Percentiles rank a stretch among this genome's conserved stretches.
These are phyloP conservation scores for Wasmannia auropunctata DNA, from an alignment of 1,140 invertebrate genomes.

Conservation along the genomic window DNA sequence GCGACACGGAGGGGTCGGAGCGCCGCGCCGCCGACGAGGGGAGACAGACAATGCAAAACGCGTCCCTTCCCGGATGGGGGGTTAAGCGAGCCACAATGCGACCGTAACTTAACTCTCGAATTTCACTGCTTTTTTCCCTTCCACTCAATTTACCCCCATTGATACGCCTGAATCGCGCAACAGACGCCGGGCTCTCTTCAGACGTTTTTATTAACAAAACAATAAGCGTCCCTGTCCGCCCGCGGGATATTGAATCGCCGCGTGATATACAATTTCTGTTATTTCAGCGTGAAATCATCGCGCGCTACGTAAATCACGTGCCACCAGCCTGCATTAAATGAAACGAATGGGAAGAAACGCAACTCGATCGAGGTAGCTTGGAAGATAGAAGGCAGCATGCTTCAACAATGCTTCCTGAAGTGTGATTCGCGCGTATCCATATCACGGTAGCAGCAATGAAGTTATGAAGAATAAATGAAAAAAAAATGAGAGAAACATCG, in stretches of 20 bases:
- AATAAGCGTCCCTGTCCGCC: not conserved
- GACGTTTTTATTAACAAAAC: constrained; percentile 53
- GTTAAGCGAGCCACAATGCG: constrained; percentile 57
- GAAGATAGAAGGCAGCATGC: not conserved
- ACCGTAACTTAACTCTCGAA: constrained; percentile 58
- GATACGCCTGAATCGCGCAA: constrained; percentile 50
- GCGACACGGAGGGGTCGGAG: constrained; percentile 25
- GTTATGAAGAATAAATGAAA: not conserved
- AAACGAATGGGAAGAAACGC: not conserved
- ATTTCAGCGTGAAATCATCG: not conserved
- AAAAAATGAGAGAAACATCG: not conserved
- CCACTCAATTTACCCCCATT: constrained; percentile 53
- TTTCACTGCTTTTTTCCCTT: constrained; percentile 56
- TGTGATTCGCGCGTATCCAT: not conserved
- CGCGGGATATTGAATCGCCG: constrained; percentile 32
- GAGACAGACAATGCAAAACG: constrained; percentile 65
- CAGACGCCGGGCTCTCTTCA: constrained; percentile 24
- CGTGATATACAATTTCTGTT: constrained; percentile 12
- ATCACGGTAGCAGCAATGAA: not conserved
- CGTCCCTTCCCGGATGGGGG: constrained; percentile 55
- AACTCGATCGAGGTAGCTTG: not conserved
- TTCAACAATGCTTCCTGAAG: not conserved
- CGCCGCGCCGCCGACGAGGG: constrained; percentile 30
- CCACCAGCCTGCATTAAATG: not conserved
- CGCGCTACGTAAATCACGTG: not conserved